phyloP scores from a whole-genome alignment of 2,888 invertebrate genomes.

The Meta bourneti region DNA sequence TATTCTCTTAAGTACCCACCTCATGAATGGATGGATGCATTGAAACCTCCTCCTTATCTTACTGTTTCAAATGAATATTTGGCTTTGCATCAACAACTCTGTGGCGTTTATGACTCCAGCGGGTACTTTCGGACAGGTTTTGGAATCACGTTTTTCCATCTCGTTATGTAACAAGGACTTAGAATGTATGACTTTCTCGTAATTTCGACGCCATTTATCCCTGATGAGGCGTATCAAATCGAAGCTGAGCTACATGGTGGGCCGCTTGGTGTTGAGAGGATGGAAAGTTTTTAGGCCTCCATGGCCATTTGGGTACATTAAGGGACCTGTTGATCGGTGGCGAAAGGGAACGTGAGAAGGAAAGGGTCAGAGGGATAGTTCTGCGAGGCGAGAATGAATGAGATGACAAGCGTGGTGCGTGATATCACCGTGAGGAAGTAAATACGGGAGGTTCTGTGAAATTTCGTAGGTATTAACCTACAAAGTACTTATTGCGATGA shows the following conservation, averaged over 20 bases:
- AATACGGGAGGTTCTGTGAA: neutral
- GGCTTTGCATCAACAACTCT: neutral
- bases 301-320: neutral
- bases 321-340: neutral
- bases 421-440: neutral
- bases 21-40: neutral
- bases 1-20: neutral
- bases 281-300: neutral
- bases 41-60: neutral
- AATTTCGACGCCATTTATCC: neutral
- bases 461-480: neutral
- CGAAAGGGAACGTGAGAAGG: conserved; percentile 38
- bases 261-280: neutral
- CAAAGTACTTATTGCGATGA: neutral
- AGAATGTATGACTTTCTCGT: conserved; percentile 13
- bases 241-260: neutral
- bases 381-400: neutral
- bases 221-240: conserved; percentile 29
- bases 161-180: neutral
- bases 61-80: neutral
- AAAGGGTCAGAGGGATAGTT: neutral
- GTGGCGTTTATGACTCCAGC: neutral
- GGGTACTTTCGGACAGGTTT: neutral
- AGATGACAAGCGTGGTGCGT: neutral
- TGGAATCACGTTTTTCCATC: neutral